A percentile compares a stretch with the other conserved stretches of the same genome.
Conservation (phyloP, 2,888 invertebrate species). For the Pseudococcus jackbeardsleyi region DNA sequence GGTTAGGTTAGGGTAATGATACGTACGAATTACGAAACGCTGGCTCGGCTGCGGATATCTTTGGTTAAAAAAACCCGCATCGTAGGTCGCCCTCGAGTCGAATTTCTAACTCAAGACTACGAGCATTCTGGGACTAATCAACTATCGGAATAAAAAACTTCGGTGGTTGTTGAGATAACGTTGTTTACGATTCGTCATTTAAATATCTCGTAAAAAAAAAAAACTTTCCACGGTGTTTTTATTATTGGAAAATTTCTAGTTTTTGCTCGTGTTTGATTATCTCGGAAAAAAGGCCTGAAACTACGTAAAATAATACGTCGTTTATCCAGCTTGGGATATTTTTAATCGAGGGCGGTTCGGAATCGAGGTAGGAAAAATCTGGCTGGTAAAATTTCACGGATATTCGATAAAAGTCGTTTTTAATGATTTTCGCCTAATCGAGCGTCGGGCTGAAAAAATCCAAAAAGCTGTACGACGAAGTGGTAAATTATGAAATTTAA, state of each 20-base stretch:
- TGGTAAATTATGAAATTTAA: conserved; percentile 35
- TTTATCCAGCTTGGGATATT: not conserved
- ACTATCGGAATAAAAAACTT: not conserved
- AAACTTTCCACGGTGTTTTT: not conserved
- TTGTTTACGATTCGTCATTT: not conserved
- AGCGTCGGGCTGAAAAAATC: not conserved
- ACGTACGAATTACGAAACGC: conserved; percentile 2
- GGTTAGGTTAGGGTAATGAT: not conserved
- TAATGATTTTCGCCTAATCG: not conserved
- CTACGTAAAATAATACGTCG: not conserved
- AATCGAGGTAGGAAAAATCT: conserved; percentile 14
- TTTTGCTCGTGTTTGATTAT: conserved; percentile 20
- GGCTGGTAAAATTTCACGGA: not conserved
- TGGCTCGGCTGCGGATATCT: not conserved
- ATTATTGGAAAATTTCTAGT: conserved; percentile 3
- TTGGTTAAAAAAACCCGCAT: not conserved
- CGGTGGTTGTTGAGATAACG: conserved; percentile 8
- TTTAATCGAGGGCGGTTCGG: not conserved
- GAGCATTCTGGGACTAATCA: not conserved
- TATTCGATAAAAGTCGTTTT: conserved; percentile 25
- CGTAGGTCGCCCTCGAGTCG: too few species aligned
- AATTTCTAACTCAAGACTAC: not conserved
- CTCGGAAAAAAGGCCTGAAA: not conserved
- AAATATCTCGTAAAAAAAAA: conserved; percentile 43
- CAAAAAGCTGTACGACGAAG: not conserved